A percentile compares a stretch with the other conserved stretches of the same genome.
Evolutionary conservation across 1,140 invertebrate species (phyloP).

Genomic region (Sminthurides bifidus): DNA sequence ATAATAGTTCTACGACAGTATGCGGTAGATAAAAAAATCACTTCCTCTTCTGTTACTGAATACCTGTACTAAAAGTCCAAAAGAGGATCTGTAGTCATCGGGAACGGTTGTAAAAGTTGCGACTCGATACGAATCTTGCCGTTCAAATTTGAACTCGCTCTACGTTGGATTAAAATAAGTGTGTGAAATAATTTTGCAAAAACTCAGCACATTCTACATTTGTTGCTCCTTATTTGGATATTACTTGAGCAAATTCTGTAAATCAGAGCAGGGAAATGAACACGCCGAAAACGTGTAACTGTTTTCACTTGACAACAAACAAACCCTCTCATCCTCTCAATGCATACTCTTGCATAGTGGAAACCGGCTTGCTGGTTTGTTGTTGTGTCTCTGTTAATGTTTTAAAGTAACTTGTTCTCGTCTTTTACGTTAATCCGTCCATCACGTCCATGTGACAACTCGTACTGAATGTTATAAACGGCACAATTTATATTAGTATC

Average conservation of each 20-base stretch:
- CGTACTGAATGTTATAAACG: no score
- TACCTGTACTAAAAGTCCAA: conserved; percentile 84
- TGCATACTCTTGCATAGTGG: no score
- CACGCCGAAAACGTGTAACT: no score
- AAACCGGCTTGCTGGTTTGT: no score
- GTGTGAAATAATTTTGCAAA: neutral
- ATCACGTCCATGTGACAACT: neutral
- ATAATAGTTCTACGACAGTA: neutral
- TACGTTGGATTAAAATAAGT: neutral
- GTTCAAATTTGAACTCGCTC: conserved; percentile 55
- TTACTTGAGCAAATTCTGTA: no score
- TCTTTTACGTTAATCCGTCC: neutral
- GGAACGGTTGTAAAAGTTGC: conserved; percentile 74
- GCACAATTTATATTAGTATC: no score
- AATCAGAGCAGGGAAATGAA: no score
- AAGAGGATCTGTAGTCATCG: conserved; percentile 86
- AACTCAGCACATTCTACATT: neutral
- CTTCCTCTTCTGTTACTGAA: neutral
- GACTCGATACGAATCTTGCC: conserved; percentile 84
- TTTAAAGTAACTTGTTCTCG: neutral
- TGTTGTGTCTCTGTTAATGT: no score
- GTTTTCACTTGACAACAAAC: neutral
- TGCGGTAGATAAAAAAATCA: neutral
- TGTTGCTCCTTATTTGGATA: neutral
- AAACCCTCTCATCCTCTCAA: neutral